Percentiles rank a stretch among this genome's conserved stretches.
phyloP scores from a whole-genome alignment of 1,140 invertebrate genomes.

The Drosophila albomicans region DNA sequence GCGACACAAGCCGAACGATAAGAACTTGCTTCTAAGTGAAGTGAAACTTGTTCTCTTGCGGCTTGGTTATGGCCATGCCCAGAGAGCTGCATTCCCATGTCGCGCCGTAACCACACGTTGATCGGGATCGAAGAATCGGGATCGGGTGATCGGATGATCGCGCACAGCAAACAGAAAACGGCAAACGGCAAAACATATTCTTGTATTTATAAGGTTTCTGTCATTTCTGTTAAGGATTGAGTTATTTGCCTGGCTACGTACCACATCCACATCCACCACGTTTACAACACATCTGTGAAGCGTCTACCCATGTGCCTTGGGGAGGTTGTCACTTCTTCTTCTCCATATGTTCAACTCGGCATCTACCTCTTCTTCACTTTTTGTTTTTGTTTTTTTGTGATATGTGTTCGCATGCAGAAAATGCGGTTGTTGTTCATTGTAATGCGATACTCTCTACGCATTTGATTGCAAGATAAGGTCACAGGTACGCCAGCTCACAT shows the following conservation, averaged over 20 bases:
- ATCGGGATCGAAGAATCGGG: conserved; percentile 42
- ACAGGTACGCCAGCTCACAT: conserved; percentile 39
- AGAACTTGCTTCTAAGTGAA: conserved; percentile 58
- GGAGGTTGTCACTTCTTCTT: conserved; percentile 51
- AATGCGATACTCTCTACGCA: conserved; percentile 66
- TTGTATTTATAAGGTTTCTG: conserved; percentile 82
- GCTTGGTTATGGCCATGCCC: conserved; percentile 45
- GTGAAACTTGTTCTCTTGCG: conserved; percentile 68
- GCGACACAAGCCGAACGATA: conserved; percentile 12
- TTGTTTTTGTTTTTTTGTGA: conserved; percentile 8
- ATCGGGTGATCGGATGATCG: conserved; percentile 72
- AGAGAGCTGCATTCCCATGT: conserved; percentile 74
- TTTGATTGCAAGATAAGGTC: conserved; percentile 57
- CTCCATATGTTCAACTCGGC: not conserved
- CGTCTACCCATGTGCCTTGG: conserved; percentile 45
- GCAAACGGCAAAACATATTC: conserved; percentile 55
- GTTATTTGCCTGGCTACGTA: conserved; percentile 65
- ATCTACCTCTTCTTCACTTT: not conserved
- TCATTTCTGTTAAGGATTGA: conserved; percentile 81
- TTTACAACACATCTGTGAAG: not conserved
- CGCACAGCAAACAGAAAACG: not conserved
- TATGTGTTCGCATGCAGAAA: conserved; percentile 59
- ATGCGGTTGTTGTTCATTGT: conserved; percentile 68
- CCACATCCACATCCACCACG: conserved; percentile 5
- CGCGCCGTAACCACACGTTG: conserved; percentile 67